A percentile compares a stretch with the other conserved stretches of the same genome.
These are phyloP conservation scores for Drosophila neocordata DNA, from an alignment of 1,140 invertebrate species.

Conservation along the genomic window DNA sequence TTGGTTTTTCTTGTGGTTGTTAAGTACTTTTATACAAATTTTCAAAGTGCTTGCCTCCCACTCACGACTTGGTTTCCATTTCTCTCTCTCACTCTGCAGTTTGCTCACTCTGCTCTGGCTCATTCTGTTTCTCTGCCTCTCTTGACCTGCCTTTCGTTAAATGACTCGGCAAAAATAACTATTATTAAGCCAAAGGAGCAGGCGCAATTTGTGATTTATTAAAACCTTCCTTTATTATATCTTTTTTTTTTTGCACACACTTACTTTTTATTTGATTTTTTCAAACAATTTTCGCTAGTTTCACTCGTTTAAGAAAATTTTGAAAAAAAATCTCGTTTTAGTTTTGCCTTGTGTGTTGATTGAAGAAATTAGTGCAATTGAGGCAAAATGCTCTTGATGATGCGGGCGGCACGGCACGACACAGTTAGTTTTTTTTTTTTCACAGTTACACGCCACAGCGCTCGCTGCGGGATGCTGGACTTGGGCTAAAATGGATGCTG, in stretches of 20 bases:
- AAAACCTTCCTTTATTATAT: slow-evolving; percentile 52
- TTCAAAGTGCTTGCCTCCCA: slow-evolving; percentile 26
- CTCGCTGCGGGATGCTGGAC: slow-evolving; percentile 27
- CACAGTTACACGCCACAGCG: slow-evolving; percentile 69
- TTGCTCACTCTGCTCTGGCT: slow-evolving; percentile 9
- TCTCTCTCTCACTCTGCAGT: slow-evolving; percentile 7
- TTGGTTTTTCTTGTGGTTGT: neutral
- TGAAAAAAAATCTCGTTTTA: slow-evolving; percentile 30
- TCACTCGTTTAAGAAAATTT: slow-evolving; percentile 63
- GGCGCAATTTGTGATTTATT: slow-evolving; percentile 33
- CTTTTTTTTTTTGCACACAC: slow-evolving; percentile 47
- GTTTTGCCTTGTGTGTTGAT: slow-evolving; percentile 74
- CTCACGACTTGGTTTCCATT: slow-evolving; percentile 13
- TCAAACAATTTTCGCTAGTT: slow-evolving; percentile 77
- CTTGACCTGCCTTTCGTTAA: slow-evolving; percentile 62
- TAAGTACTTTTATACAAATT: slow-evolving; percentile 50
- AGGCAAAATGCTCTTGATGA: slow-evolving; percentile 54
- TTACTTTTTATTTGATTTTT: slow-evolving; percentile 53
- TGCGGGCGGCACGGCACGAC: slow-evolving; percentile 49
- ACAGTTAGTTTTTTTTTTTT: slow-evolving; percentile 40
- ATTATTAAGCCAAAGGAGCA: slow-evolving; percentile 50
- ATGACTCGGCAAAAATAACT: slow-evolving; percentile 66
- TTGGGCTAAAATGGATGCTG: slow-evolving; percentile 46
- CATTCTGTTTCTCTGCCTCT: slow-evolving; percentile 35
- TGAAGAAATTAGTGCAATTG: slow-evolving; percentile 78